Evolutionary conservation across 2,113 vertebrate species (phyloP).

Genomic region (Eclectus roratus): DNA sequence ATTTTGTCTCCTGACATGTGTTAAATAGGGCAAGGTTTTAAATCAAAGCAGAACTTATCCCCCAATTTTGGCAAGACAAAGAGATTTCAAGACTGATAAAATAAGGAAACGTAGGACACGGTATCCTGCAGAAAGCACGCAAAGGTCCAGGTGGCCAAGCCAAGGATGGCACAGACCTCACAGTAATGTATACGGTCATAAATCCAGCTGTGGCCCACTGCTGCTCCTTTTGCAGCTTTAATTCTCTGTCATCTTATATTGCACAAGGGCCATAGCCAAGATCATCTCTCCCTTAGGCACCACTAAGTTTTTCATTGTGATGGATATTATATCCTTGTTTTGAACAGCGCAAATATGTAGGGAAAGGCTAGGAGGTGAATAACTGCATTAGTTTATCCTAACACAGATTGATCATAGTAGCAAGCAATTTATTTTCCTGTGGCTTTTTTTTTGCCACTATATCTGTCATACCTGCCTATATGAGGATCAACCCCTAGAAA

Average conservation of each 20-base stretch:
- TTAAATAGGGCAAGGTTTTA: neutral
- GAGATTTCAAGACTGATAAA: neutral
- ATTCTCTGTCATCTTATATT: neutral
- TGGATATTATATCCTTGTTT: neutral
- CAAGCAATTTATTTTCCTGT: neutral
- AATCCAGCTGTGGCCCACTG: neutral
- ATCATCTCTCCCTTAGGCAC: neutral
- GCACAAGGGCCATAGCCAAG: neutral
- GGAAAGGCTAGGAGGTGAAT: neutral
- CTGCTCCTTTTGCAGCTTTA: neutral
- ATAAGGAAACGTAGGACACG: neutral
- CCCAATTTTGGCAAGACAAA: neutral
- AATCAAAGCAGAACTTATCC: constrained; percentile 4
- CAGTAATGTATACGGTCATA: neutral
- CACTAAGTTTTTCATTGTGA: neutral
- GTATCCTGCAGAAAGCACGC: neutral
- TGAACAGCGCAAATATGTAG: neutral
- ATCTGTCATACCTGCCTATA: neutral
- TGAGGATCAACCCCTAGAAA: neutral
- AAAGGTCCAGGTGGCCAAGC: neutral
- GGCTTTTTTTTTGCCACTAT: neutral
- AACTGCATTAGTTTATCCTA: neutral
- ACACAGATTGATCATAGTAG: neutral
- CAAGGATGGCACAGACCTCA: neutral
- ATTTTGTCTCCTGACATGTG: neutral